Percentiles rank a stretch among this genome's conserved stretches.
phyloP scores from a whole-genome alignment of 2,888 invertebrate genomes.

The Anodontia alba region DNA sequence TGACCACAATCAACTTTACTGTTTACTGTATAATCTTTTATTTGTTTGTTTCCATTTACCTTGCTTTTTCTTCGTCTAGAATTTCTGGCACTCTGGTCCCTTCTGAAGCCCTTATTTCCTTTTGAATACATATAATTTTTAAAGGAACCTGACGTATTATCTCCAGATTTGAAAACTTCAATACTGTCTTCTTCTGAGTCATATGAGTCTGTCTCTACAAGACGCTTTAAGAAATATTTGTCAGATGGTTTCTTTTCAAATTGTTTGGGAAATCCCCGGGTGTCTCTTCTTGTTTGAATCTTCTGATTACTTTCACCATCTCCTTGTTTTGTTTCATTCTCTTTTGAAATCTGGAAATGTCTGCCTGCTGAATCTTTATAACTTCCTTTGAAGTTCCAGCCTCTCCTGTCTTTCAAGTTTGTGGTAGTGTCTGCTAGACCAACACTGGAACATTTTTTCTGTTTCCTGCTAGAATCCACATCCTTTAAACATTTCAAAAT shows the following conservation, averaged over 20 bases:
- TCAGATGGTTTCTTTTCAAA: no score
- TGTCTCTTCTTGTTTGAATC: no score
- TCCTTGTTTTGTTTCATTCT: no score
- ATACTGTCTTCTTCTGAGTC: not conserved
- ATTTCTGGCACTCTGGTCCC: not conserved
- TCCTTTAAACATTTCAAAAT: not conserved
- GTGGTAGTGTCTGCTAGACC: not conserved
- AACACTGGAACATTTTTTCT: no score
- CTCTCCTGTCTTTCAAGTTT: not conserved
- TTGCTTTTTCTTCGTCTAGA: not conserved
- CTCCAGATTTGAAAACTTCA: no score
- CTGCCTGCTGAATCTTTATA: not conserved
- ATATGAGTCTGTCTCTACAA: not conserved
- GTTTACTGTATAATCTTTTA: no score
- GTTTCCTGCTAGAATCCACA: not conserved
- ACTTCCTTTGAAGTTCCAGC: not conserved
- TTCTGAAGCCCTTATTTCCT: not conserved
- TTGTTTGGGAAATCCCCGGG: no score
- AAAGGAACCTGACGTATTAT: no score
- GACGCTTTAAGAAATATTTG: not conserved
- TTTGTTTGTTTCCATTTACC: no score
- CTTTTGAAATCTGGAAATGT: no score
- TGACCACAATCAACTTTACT: no score
- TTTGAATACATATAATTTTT: not conserved
- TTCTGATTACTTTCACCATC: no score